Base-by-base conservation (phyloP, 2,797 vertebrate genomes). In the Argyrosomus regius region DNA sequence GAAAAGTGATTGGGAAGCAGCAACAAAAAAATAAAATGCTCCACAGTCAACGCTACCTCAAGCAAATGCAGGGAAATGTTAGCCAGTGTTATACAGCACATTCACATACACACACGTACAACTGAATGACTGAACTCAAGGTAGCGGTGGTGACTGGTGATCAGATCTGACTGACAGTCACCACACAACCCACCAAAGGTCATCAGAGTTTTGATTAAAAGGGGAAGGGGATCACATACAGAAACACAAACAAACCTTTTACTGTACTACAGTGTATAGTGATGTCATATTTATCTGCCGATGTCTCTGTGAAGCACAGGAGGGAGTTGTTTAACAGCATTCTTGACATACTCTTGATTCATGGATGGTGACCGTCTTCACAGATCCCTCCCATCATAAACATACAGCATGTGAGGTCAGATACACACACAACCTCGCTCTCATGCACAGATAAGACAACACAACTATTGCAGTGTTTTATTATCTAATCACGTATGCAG, bases 271-370 rank as follows among this genome's bases (percentile, higher is more conserved):
- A 16, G 4, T 18, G 3, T 35, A 0, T 18, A 8, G 20, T 92
- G 86, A 91, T 83, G 80, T 87, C 78, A 87, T 81, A 48, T 69
- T 74, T 63, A 54, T 59, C 52, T 35, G 62, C 75, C 64, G 64
- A 54, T 78, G 73, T 48, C 48, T 68, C 68, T 53, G 39, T 64
- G 31, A 54, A 81, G 39, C 64, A 58, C 58, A 35, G 60, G 80
- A 77, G 75, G 74, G 81, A 87, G 81, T 86, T 78, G 67, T 79
- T 82, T 66, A 72, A 72, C 90, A 71, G 73, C 93, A 94, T 94
- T 93, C 92, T 88, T 87, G 54, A 87, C 79, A 90, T 90, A 82
- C 50, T 86, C 59, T 49, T 17, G 6, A 64, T 69, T 75, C 79
- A 65, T 64, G 72, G 88, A 79, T 41, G 72, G 70, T 71, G 61